Evolutionary conservation across 2,113 vertebrate genomes (phyloP).

Genomic region (Emydura subglobosa): DNA sequence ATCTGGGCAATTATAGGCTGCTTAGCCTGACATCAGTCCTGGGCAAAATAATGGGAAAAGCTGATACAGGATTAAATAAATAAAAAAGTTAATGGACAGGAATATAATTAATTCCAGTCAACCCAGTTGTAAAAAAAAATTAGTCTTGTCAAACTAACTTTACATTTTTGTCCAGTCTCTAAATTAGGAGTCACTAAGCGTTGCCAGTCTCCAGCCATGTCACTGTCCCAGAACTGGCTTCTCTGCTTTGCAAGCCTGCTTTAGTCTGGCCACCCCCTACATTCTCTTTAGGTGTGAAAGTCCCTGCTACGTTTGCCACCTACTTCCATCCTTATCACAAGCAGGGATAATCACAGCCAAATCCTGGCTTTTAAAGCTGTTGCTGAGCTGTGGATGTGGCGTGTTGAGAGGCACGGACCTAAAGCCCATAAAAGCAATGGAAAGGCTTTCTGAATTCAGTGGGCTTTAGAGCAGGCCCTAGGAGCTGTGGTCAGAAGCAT

Average conservation of each 20-base stretch:
- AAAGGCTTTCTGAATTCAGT: not conserved
- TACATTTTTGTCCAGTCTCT: not conserved
- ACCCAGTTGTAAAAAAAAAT: not conserved
- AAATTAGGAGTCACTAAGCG: not conserved
- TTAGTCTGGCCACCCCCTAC: not conserved
- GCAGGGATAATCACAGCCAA: not conserved
- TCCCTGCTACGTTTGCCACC: not conserved
- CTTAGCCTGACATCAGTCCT: not conserved
- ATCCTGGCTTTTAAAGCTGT: not conserved
- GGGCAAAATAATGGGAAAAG: not conserved
- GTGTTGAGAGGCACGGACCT: not conserved
- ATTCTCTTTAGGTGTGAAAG: not conserved
- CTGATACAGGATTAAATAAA: accelerated
- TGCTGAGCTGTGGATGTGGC: not conserved
- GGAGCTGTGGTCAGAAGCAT: not conserved
- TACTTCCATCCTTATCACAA: not conserved
- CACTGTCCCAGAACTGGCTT: not conserved
- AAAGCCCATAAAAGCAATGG: not conserved
- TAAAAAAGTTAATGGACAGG: not conserved
- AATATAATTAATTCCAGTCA: not conserved
- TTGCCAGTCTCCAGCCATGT: not conserved
- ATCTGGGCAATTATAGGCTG: not conserved
- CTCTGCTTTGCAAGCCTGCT: not conserved
- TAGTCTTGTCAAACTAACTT: not conserved
- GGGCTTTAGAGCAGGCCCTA: not conserved